Evolutionary conservation across 1,140 invertebrate genomes (phyloP).

Genomic region (Ericerus pela): DNA sequence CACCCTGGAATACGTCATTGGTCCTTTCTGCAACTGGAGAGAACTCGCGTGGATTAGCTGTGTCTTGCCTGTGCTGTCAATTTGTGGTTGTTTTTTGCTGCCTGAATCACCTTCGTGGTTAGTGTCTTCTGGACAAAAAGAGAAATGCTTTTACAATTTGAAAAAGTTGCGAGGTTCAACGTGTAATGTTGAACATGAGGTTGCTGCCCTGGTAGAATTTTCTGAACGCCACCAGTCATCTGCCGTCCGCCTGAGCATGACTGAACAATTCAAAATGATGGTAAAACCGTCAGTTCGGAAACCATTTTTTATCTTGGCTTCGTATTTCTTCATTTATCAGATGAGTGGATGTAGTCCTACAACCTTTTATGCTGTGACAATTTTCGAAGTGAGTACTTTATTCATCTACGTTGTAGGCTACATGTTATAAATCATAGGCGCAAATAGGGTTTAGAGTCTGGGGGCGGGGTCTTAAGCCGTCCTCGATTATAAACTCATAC

Average conservation of each 20-base stretch:
- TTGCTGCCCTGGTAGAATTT: conserved; percentile 43
- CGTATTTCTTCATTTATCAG: conserved; percentile 57
- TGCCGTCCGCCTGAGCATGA: conserved; percentile 17
- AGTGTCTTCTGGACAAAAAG: conserved; percentile 41
- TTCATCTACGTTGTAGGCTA: not conserved
- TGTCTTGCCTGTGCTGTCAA: conserved; percentile 38
- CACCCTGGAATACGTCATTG: conserved; percentile 42
- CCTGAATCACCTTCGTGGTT: conserved; percentile 58
- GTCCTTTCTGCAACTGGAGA: conserved; percentile 42
- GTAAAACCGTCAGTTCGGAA: conserved; percentile 44
- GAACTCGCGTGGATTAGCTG: conserved; percentile 41
- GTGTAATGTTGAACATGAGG: conserved; percentile 45
- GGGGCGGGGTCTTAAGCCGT: too few species aligned
- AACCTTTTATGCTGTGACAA: conserved; percentile 61
- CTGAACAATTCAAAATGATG: conserved; percentile 40
- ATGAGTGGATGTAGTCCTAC: conserved; percentile 59
- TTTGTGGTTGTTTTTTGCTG: conserved; percentile 43
- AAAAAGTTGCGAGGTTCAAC: conserved; percentile 42
- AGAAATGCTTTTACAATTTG: conserved; percentile 40
- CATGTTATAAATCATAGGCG: too few species aligned
- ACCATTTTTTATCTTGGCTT: conserved; percentile 43
- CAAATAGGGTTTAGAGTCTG: too few species aligned
- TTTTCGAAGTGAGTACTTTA: conserved; percentile 40
- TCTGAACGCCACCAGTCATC: conserved; percentile 44
- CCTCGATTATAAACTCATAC: too few species aligned